These are phyloP conservation scores for Bembecia ichneumoniformis DNA, from an alignment of 2,888 invertebrate species.

Conservation along the genomic window DNA sequence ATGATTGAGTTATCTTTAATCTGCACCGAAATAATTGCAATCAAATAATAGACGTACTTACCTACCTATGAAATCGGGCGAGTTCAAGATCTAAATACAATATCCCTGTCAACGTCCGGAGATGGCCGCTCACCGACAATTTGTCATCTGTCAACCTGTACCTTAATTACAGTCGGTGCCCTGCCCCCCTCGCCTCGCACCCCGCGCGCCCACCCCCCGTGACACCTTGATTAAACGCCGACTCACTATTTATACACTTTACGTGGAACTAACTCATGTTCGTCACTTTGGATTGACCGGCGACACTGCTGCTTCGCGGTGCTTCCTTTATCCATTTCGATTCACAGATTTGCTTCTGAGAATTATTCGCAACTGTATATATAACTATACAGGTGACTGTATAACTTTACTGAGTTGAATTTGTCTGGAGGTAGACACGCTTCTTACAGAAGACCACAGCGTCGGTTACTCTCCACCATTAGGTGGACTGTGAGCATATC, in stretches of 20 bases:
- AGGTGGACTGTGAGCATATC: too few relatives aligned
- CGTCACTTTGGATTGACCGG: constrained; percentile 32
- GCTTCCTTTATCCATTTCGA: too few relatives aligned
- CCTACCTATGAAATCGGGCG: not conserved
- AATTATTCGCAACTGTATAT: too few relatives aligned
- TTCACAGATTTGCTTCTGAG: too few relatives aligned
- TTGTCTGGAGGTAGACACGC: too few relatives aligned
- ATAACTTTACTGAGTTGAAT: too few relatives aligned
- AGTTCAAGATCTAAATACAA: constrained; percentile 26
- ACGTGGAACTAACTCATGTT: constrained; percentile 26
- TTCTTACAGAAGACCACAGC: too few relatives aligned
- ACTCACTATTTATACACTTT: constrained; percentile 33
- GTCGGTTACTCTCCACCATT: too few relatives aligned
- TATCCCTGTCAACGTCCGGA: constrained; percentile 17
- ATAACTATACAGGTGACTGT: too few relatives aligned
- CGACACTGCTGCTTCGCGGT: constrained; percentile 6
- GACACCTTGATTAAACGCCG: constrained; percentile 59
- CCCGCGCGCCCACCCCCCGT: constrained; percentile 16
- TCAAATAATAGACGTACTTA: too few relatives aligned
- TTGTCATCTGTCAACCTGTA: constrained; percentile 63
- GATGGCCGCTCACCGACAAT: constrained; percentile 35
- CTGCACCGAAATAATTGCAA: too few relatives aligned
- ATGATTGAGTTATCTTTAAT: too few relatives aligned
- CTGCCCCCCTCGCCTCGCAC: constrained; percentile 9
- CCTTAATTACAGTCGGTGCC: constrained; percentile 44